A percentile compares a stretch with the other conserved stretches of the same genome.
phyloP scores from a whole-genome alignment of 2,797 vertebrate species.

The Pangasius krempfi region DNA sequence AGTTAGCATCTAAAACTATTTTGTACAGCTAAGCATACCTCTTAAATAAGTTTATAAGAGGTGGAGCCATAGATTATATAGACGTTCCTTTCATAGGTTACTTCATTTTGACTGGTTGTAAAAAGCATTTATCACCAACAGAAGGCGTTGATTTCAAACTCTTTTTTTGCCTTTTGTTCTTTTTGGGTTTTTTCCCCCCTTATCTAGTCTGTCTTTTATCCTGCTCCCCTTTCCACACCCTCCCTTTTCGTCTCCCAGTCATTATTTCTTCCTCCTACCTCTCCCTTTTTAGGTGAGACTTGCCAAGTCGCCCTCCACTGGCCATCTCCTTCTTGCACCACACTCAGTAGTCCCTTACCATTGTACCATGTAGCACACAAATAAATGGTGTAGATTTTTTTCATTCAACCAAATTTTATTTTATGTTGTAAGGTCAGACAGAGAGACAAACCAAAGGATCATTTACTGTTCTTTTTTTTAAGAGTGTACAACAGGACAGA shows the following conservation, averaged over 20 bases:
- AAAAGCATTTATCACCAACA: background rate
- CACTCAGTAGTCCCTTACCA: background rate
- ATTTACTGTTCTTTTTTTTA: background rate
- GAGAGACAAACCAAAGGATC: background rate
- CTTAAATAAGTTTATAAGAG: background rate
- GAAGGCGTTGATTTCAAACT: background rate
- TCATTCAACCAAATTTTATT: background rate
- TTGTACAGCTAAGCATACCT: background rate
- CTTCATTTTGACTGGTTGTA: background rate
- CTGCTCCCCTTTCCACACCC: background rate
- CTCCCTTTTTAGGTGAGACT: background rate
- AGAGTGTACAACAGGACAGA: background rate
- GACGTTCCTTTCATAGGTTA: background rate
- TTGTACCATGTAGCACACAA: background rate
- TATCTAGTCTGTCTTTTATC: conserved; percentile 25
- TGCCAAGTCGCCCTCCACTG: conserved; percentile 30
- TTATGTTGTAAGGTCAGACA: background rate
- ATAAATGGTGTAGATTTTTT: background rate
- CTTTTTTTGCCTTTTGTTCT: conserved; percentile 4
- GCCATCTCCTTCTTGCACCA: background rate
- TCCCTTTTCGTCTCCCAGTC: conserved; percentile 14
- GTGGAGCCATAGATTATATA: background rate
- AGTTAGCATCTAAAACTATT: background rate
- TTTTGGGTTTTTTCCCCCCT: background rate
- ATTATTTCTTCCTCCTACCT: background rate